Evolutionary conservation across 2,888 invertebrate species (phyloP).

Genomic region (Dasysyrphus tricinctus): DNA sequence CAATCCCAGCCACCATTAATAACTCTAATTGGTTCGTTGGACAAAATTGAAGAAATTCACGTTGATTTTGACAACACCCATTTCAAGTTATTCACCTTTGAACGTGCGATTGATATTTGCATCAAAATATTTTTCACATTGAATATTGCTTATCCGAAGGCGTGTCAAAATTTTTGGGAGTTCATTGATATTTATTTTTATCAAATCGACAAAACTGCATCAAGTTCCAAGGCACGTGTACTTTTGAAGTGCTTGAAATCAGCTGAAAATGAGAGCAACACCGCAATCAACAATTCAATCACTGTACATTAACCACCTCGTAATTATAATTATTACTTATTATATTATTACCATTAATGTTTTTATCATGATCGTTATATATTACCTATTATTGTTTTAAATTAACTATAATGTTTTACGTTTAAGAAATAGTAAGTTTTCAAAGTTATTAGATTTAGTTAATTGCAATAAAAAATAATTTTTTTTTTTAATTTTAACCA

Average conservation of each 20-base stretch:
- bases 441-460: neutral
- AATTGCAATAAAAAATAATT: neutral
- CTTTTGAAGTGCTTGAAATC: neutral
- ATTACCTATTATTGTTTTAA: no score
- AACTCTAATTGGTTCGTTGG: neutral
- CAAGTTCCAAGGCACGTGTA: neutral
- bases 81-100: neutral
- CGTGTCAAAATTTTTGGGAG: neutral
- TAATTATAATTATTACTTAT: neutral
- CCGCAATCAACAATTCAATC: no score
- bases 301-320: no score
- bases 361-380: no score
- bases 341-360: no score
- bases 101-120: neutral
- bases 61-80: slow-evolving; percentile 12
- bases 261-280: neutral
- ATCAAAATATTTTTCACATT: neutral
- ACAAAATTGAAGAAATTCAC: slow-evolving; percentile 7
- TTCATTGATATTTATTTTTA: slow-evolving; percentile 7
- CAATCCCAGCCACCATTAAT: slow-evolving; percentile 6
- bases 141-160: neutral
- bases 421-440: neutral
- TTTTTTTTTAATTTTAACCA: neutral
- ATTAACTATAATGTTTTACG: no score
- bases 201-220: neutral